These are phyloP conservation scores for Aspidiotus rigidus DNA, from an alignment of 2,888 invertebrate genomes.

Conservation along the genomic window DNA sequence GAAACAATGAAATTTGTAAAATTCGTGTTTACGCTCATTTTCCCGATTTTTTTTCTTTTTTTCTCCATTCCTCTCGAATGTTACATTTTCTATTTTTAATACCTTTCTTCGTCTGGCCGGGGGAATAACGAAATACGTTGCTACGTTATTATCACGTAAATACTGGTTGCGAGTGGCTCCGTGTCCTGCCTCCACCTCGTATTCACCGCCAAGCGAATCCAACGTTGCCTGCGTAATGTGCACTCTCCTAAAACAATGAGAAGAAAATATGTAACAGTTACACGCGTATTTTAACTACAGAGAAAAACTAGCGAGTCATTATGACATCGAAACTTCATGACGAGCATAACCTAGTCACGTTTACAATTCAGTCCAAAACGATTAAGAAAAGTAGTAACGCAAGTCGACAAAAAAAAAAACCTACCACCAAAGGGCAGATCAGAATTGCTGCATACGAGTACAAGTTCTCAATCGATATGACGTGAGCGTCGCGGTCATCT, in stretches of 20 bases:
- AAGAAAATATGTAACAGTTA: background rate
- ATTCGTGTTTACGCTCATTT: background rate
- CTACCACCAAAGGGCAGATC: too few relatives aligned
- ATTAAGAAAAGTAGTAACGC: background rate
- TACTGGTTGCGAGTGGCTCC: slow-evolving; percentile 75
- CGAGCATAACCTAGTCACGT: background rate
- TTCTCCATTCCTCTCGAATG: background rate
- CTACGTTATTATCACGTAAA: slow-evolving; percentile 70
- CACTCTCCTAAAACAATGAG: slow-evolving; percentile 57
- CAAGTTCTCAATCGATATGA: too few relatives aligned
- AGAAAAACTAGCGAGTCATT: background rate
- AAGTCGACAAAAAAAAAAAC: too few relatives aligned
- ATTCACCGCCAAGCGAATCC: slow-evolving; percentile 75
- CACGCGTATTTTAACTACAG: background rate
- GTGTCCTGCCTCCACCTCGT: slow-evolving; percentile 81
- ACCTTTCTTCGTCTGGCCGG: slow-evolving; percentile 76
- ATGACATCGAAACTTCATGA: background rate
- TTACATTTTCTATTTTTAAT: slow-evolving; percentile 36
- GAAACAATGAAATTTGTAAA: background rate
- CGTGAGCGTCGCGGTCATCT: too few relatives aligned
- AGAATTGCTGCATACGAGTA: too few relatives aligned
- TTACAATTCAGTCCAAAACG: background rate
- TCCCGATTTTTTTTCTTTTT: background rate
- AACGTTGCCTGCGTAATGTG: slow-evolving; percentile 77
- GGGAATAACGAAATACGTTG: slow-evolving; percentile 82